Conservation (phyloP, 2,888 invertebrate species). For the Oscheius sp. region DNA sequence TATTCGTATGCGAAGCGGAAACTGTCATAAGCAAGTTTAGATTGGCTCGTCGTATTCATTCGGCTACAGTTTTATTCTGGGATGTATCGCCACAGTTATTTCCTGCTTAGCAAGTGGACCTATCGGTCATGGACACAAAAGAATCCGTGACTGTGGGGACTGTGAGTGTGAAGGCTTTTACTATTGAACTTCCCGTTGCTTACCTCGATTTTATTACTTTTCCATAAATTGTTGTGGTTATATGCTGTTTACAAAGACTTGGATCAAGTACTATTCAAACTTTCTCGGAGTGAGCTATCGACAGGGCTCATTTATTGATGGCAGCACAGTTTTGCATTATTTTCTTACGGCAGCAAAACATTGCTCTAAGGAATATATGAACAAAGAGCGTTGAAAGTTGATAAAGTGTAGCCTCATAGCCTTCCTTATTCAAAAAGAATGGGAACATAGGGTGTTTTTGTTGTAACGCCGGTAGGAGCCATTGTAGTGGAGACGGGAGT, state of each 20-base stretch:
- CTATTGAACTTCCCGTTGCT: no score
- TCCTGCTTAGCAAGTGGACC: conserved; percentile 6
- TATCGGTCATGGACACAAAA: conserved; percentile 20
- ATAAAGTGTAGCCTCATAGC: no score
- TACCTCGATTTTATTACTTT: no score
- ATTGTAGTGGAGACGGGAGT: no score
- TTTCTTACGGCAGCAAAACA: background rate
- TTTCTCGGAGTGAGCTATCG: no score
- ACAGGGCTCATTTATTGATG: background rate
- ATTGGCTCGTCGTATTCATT: background rate
- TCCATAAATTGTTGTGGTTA: no score
- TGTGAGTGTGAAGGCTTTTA: conserved; percentile 16
- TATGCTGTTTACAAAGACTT: no score
- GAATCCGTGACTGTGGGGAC: conserved; percentile 18
- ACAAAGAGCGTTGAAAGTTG: background rate
- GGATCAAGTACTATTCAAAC: no score
- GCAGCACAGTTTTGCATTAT: background rate
- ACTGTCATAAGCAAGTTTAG: background rate
- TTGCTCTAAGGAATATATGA: background rate
- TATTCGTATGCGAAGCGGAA: background rate
- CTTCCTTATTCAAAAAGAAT: no score
- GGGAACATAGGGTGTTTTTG: no score
- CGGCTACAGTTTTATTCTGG: conserved; percentile 12
- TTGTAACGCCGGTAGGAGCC: no score
- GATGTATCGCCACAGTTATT: conserved; percentile 13